These are phyloP conservation scores for Zaprionus africanus DNA, from an alignment of 1,140 invertebrate species.

Conservation along the genomic window DNA sequence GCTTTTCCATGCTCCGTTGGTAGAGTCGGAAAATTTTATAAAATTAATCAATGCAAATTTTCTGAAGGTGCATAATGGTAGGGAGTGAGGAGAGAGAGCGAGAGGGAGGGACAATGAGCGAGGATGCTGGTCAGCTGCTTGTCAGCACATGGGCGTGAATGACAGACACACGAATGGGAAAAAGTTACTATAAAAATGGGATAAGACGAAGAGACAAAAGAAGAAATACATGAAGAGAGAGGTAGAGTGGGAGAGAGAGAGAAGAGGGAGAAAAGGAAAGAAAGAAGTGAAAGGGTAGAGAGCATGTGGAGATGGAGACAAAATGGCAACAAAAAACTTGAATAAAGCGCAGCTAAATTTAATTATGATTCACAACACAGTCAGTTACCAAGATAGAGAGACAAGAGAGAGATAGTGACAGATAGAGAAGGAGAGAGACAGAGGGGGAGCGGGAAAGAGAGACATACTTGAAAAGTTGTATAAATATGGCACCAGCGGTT, in stretches of 20 bases:
- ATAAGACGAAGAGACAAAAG: background rate
- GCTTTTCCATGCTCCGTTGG: background rate
- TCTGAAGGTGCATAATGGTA: constrained; percentile 23
- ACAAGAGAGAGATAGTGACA: background rate
- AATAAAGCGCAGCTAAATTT: constrained; percentile 72
- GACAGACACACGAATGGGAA: constrained; percentile 14
- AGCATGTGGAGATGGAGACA: background rate
- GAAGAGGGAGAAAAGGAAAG: background rate
- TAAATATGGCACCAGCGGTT: constrained; percentile 50
- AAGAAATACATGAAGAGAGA: background rate
- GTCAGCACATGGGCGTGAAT: constrained; percentile 23
- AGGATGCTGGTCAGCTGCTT: constrained; percentile 15
- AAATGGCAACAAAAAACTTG: constrained; percentile 41
- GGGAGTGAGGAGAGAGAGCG: background rate
- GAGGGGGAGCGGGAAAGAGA: background rate
- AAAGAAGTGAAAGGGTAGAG: no score
- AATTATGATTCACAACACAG: constrained; percentile 54
- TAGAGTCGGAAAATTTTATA: constrained; percentile 26
- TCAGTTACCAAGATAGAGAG: constrained; percentile 16
- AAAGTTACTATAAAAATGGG: constrained; percentile 25
- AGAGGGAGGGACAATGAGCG: background rate
- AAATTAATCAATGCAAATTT: constrained; percentile 62
- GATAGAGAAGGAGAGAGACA: background rate
- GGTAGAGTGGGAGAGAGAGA: background rate
- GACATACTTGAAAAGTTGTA: constrained; percentile 44